Base-by-base conservation (phyloP, 2,888 invertebrate species). In the Drosophila borborema region DNA sequence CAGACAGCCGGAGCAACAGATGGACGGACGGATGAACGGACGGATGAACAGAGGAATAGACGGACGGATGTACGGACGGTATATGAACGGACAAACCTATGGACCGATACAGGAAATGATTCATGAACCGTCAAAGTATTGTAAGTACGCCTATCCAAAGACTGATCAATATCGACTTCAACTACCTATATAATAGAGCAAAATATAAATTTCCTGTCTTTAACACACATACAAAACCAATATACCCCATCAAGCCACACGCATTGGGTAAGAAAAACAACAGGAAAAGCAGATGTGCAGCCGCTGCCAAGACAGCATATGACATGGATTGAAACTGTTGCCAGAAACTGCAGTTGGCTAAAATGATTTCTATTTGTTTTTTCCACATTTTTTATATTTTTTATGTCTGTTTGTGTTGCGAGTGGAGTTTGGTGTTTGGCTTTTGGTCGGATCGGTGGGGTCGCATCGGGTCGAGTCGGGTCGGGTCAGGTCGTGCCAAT, bases 331-430 rank as follows among this genome's bases (percentile, higher is more conserved):
- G 64, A 74, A 66, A 67, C 56, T 67, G 62, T 72, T 80, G 82
- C 86, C 86, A 88, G 58, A 77, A 77, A 77, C 70, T 82, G 84
- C 89, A 89, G 75, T 86, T 88, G 73, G 81, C 65, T 68, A 69
- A 86, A 86, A 86, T 86, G 81, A 86, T 84, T 84, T 74, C 59
- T 80, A 84, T 84, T 83, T 80, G 28, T 48, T 56, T 28, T 20
- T 36, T n/a, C 71, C 60, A 69, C 9, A 20, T 48, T 48, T 55
- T 34, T 53, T 74, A 66, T 74, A 64, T 76, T 71, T 75, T 85
- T 75, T 75, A 84, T 89, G 80, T 84, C 71, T 80, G 77, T 87
- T 85, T 82, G 85, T 74, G 69, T 83, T 86, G 68, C 43, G 64
- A 65, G 82, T 56, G 72, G 46, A 61, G 36, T 41, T 40, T 41